These are phyloP conservation scores for Globodera rostochiensis DNA, from an alignment of 1,140 invertebrate genomes.

Conservation along the genomic window DNA sequence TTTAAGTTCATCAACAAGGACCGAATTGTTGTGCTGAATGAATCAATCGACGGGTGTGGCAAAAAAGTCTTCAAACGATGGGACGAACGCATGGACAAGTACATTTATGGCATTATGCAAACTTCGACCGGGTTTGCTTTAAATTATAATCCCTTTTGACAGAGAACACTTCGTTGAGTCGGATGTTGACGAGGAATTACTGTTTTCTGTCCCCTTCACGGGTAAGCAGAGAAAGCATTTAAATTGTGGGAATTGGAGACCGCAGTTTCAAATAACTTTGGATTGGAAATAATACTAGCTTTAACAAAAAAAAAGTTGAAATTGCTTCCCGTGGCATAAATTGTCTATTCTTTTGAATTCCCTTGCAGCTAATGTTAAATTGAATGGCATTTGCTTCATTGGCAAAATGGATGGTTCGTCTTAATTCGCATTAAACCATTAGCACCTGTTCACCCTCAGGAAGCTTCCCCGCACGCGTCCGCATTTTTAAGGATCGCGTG, in stretches of 20 bases:
- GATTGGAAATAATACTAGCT: no score
- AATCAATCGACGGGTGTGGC: constrained; percentile 80
- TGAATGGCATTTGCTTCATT: constrained; percentile 87
- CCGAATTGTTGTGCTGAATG: constrained; percentile 75
- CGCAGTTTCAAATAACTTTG: no score
- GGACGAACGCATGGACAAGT: constrained; percentile 82
- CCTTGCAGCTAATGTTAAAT: constrained; percentile 74
- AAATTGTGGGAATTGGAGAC: neutral
- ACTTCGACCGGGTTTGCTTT: neutral
- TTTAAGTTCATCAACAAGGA: constrained; percentile 69
- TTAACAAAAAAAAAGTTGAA: no score
- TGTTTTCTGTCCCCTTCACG: constrained; percentile 94
- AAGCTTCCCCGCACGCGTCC: constrained; percentile 80
- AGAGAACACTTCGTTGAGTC: constrained; percentile 82
- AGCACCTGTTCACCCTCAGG: constrained; percentile 51
- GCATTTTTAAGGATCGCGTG: constrained; percentile 74
- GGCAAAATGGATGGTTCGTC: constrained; percentile 77
- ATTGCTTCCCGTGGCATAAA: no score
- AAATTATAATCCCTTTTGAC: constrained; percentile 39
- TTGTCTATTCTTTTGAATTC: neutral
- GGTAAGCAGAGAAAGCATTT: constrained; percentile 67
- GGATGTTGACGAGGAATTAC: constrained; percentile 87
- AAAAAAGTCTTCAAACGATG: constrained; percentile 87
- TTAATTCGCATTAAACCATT: no score
- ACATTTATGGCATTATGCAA: constrained; percentile 51